Evolutionary conservation across 2,888 invertebrate species (phyloP).

Genomic region (Lasioglossum villosulum): DNA sequence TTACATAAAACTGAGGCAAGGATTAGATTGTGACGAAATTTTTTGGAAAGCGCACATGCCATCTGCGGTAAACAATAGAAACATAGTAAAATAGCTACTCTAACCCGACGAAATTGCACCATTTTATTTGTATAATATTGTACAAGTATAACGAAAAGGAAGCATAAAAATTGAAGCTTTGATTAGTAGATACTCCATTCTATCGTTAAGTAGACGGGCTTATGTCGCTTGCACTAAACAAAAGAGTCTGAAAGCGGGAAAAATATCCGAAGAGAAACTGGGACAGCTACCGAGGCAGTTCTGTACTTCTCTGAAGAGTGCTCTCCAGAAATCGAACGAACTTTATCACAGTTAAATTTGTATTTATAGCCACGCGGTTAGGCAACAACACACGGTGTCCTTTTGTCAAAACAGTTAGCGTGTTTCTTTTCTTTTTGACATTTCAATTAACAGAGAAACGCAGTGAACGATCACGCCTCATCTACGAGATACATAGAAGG

Average conservation of each 20-base stretch:
- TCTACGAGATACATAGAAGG: constrained; percentile 35
- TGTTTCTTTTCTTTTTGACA: neutral
- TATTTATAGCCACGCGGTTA: constrained; percentile 53
- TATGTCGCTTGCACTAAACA: neutral
- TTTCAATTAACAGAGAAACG: neutral
- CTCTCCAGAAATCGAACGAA: constrained; percentile 21
- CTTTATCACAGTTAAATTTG: constrained; percentile 64
- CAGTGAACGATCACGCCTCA: constrained; percentile 23
- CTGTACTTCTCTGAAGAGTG: neutral
- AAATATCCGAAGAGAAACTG: neutral
- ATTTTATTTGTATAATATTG: neutral
- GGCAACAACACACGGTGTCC: constrained; percentile 33
- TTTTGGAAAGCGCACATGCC: neutral
- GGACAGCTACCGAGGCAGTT: neutral
- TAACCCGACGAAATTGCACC: neutral
- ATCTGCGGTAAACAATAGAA: neutral
- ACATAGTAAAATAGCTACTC: neutral
- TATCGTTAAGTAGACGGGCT: neutral
- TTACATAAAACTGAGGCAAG: neutral
- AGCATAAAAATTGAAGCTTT: neutral
- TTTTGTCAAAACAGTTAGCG: constrained; percentile 16
- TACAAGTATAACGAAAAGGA: neutral
- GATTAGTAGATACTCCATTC: neutral
- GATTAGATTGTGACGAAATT: neutral
- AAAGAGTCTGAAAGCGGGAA: neutral